Evolutionary conservation across 1,140 invertebrate species (phyloP).

Genomic region (Argopecten irradians): DNA sequence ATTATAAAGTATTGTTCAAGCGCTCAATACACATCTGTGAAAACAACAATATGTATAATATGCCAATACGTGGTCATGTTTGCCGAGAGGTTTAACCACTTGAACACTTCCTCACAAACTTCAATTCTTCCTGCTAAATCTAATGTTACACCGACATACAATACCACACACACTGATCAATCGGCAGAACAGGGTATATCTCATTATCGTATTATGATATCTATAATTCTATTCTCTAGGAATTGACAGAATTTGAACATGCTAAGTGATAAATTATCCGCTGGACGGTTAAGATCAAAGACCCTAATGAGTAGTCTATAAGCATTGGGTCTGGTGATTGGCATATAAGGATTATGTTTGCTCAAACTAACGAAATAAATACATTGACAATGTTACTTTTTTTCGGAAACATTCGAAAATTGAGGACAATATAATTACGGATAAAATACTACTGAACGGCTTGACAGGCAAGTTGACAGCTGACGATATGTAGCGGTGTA

Average conservation of each 20-base stretch:
- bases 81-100: background rate
- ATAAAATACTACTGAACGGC: constrained; percentile 29
- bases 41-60: constrained; percentile 19
- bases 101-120: background rate
- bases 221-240: constrained; percentile 17
- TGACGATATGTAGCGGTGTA: constrained; percentile 29
- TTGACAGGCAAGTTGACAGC: constrained; percentile 29
- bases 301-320: background rate
- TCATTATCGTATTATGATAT: constrained; percentile 19
- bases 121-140: constrained; percentile 22
- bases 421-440: constrained; percentile 38
- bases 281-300: background rate
- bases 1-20: background rate
- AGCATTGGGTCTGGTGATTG: background rate
- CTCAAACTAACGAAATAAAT: constrained; percentile 18
- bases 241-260: constrained; percentile 18
- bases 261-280: constrained; percentile 2
- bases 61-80: background rate
- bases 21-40: constrained; percentile 7
- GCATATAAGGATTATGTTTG: background rate
- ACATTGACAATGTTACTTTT: constrained; percentile 26
- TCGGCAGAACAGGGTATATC: background rate
- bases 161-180: background rate
- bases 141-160: background rate
- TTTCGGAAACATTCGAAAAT: constrained; percentile 34